Evolutionary conservation across 2,888 invertebrate genomes (phyloP), one percentile per base, ranked within the genome.

Genomic region (Chrysina gloriosa): DNA sequence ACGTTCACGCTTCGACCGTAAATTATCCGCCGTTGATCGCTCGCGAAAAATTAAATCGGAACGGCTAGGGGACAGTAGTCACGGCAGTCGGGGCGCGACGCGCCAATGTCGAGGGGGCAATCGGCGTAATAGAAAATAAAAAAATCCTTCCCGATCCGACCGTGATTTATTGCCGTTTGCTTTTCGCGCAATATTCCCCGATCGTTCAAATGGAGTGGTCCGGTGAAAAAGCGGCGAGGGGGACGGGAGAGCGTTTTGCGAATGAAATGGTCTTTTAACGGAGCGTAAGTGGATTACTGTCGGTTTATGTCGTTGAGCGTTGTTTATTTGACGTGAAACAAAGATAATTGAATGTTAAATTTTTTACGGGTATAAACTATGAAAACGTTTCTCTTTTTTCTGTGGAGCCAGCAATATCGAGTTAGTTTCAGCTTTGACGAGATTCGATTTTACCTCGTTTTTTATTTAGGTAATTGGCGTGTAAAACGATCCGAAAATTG

Each of bases 201-300:
- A 21, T 45, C 16, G 16, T 21, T 19, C 16, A 52, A 52, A 52
- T 29, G 23, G 31, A 52, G 31, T 31, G 14, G 27, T 39, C 31
- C 52, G 31, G 21, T 16, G 1, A 31, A 52, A 52, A 52, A 52
- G 19, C 19, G 19, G 31, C 7, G 29, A 29, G 19, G 16, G n/a
- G 31, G 19, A 21, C 34, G 31, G 6, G 29, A 29, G 19, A 9
- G n/a, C 27, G 14, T 61, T 61, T 42, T 25, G 42, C 25, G 42
- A 61, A 42, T 42, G 42, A 61, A 61, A 42, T 42, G 42, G 58
- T 42, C 42, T 61, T 61, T 42, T 42, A 27, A 21, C 58, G 42
- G 3, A 25, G 29, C 42, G 16, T 61, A 61, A 61, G 58, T 61
- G 42, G 58, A 61, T 61, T 61, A 61, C 16, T 7, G 7, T 7